Evolutionary conservation across 2,888 invertebrate species (phyloP), one percentile per base, ranked within the genome.

Genomic region (Aporophyla lueneburgensis): DNA sequence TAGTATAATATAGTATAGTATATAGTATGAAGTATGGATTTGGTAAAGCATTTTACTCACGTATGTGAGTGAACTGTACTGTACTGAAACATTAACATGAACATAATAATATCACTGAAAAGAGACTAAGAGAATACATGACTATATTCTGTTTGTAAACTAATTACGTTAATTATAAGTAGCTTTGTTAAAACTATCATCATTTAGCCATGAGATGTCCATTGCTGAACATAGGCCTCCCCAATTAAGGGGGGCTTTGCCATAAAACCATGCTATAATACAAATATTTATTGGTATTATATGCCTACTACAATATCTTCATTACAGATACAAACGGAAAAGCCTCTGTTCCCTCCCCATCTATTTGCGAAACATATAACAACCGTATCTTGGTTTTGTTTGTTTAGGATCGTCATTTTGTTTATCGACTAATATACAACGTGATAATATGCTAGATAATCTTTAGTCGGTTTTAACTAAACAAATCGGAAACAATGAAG

Each of bases 381-480:
- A 67, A 53, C 19, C 33, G 56, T 81, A 62, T 75, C 66, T 59
- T 40, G 24, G 1, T 43, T 3, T 27, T 62, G 62, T 81, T 62
- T 81, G n/a, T 62, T 81, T 81, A 81, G 78, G 76, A 67, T 75
- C 21, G 51, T 58, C 82, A 81, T 43, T 43, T 75, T 81, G 61
- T 81, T 81, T 81, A 33, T 78, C 24, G 7, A 56, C 59, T 62
- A 43, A 56, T 33, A 75, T 33, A 24, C 66, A 61, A 65, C 33
- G 40, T 56, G 33, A n/a, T 61, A 21, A 46, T 61, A 24, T 49
- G 27, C 24, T 21, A 33, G 10, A 1, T 54, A 24, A n/a, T 59
- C 40, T 56, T 40, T 4, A 7, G 9, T 9, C n/a, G 24, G 27
- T 24, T 49, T 6, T 33, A 46, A 14, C 40, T 14, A 7, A 33